Evolutionary conservation across 2,888 invertebrate genomes (phyloP).

Genomic region (Pseudococcus viburni): DNA sequence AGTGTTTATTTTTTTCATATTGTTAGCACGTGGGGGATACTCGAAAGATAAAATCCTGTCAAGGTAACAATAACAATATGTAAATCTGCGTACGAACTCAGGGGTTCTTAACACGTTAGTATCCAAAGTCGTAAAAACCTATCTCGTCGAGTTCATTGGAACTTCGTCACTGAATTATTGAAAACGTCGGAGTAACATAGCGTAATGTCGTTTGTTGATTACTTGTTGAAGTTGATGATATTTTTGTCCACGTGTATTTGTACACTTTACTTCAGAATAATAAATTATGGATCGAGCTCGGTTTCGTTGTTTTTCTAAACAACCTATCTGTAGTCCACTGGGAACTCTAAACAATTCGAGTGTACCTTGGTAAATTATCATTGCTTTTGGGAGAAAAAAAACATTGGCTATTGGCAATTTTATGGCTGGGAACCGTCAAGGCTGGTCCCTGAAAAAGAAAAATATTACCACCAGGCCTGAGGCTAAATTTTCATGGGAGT

Average conservation of each 20-base stretch:
- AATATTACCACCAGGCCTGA: too few species aligned
- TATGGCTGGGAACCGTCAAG: too few species aligned
- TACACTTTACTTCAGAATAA: not conserved
- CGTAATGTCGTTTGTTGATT: constrained; percentile 7
- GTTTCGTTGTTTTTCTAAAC: not conserved
- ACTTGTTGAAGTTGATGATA: constrained; percentile 27
- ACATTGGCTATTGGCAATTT: too few species aligned
- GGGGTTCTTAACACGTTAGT: not conserved
- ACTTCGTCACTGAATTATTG: not conserved
- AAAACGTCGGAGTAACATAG: not conserved
- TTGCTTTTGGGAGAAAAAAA: too few species aligned
- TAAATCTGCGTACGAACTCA: not conserved
- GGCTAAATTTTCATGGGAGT: too few species aligned
- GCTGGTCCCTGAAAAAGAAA: too few species aligned
- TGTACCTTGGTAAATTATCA: too few species aligned
- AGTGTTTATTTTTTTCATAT: not conserved
- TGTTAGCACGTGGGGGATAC: not conserved
- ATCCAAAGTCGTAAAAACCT: not conserved
- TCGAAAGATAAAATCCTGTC: not conserved
- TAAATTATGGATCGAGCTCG: not conserved
- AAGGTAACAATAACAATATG: not conserved
- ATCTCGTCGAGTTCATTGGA: not conserved
- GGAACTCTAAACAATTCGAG: too few species aligned
- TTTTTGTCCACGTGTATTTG: constrained; percentile 21
- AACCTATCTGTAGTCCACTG: not conserved